Base-by-base conservation (phyloP, 2,113 vertebrate genomes). In the Pholis gunnellus region DNA sequence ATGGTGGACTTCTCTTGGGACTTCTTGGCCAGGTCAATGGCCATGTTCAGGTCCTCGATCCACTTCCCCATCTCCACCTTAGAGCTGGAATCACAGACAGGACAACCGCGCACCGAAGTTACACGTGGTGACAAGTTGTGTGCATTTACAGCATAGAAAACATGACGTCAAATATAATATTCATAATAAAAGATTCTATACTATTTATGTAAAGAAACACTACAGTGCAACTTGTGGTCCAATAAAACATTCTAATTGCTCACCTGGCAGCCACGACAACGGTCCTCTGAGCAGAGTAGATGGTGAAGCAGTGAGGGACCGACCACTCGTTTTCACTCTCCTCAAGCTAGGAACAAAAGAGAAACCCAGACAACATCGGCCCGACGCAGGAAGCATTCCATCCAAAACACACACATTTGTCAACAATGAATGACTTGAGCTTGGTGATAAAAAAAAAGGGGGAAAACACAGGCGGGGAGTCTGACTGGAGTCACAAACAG, bases 211-310 rank as follows among this genome's bases (percentile, higher is more conserved):
- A n/a, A 10, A 63, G 9, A 2, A 36, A 64, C 61, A 64, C 61
- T 10, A 29, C 25, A 42, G 38, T 18, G 25, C 2, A 18, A 44
- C 48, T 67, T 42, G 13, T 36, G 9, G 66, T 34, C 17, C 42
- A 31, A 48, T 1, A 34, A 34, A 34, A 31, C 2, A 31, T 11
- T 48, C 50, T 27, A 6, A 10, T 61, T 27, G 13, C 92, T 89
- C 92, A 99, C 98, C 98, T 99, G 84, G 98, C 98, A 61, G 98
- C 97, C 84, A 99, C 97, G 18, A 99, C 96, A 0, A 98, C 91
- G 34, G 97, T 99, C 81, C 97, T 98, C 86, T 97, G 97, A 70
- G 97, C 96, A 1, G 97, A 96, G 75, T 96, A 99, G 92, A 99
- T 98, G 83, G 97, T 99, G 94, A 99, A 99, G 78, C 97, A 98